phyloP scores from a whole-genome alignment of 92 coral and sea anemone genomes.

The Muricea muricata region DNA sequence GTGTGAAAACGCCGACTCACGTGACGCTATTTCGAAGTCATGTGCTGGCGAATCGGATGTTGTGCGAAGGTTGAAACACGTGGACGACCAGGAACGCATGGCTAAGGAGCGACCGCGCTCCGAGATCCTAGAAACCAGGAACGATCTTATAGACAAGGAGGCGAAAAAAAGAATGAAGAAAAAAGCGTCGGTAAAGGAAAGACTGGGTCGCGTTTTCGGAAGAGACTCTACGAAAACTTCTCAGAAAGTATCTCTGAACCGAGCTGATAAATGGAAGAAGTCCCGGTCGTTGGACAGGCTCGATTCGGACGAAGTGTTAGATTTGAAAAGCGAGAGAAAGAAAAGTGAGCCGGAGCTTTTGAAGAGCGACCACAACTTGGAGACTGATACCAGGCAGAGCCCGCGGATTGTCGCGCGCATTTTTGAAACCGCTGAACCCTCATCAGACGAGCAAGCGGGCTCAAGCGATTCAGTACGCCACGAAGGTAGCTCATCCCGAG shows the following conservation, averaged over 20 bases:
- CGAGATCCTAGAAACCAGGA: constrained; percentile 10
- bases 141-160: constrained; percentile 43
- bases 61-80: not conserved
- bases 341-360: not conserved
- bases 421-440: constrained; percentile 40
- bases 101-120: constrained; percentile 17
- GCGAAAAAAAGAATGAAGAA: constrained; percentile 23
- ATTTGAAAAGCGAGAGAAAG: not conserved
- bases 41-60: not conserved
- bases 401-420: not conserved
- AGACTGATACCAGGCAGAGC: not conserved
- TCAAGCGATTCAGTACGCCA: not conserved
- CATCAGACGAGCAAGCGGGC: constrained; percentile 36
- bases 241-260: constrained; percentile 1
- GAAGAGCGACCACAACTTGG: not conserved
- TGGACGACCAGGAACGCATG: not conserved
- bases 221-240: not conserved
- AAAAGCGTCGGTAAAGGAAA: constrained; percentile 37
- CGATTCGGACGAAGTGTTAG: constrained; percentile 5
- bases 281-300: constrained; percentile 5
- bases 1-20: not conserved
- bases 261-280: not conserved
- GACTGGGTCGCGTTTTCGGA: constrained; percentile 44
- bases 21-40: not conserved
- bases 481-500: constrained; percentile 11